Percentiles rank a stretch among this genome's conserved stretches.
Conservation (phyloP, 2,888 invertebrate genomes). For the Drosophila vallismaia region DNA sequence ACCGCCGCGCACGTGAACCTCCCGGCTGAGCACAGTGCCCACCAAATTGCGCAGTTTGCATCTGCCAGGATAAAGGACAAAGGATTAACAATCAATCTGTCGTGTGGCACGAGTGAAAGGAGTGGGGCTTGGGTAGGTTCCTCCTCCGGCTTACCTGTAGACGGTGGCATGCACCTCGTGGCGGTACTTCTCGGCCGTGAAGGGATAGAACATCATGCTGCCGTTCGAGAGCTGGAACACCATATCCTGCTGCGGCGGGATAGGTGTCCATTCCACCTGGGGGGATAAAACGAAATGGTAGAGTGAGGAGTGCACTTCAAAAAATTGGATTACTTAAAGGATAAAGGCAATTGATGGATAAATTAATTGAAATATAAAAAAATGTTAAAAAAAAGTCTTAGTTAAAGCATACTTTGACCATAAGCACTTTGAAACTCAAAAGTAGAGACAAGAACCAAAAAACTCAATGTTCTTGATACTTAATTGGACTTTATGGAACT, state of each 20-base stretch:
- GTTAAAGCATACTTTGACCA: no score
- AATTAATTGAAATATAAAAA: no score
- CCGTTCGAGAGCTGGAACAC: conserved; percentile 92
- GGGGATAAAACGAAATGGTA: neutral
- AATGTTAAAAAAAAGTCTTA: no score
- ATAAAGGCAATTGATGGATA: no score
- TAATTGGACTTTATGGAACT: neutral
- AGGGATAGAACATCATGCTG: conserved; percentile 93
- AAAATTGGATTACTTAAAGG: neutral
- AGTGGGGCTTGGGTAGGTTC: neutral
- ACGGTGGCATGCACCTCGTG: conserved; percentile 93
- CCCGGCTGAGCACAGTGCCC: conserved; percentile 92
- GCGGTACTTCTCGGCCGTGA: conserved; percentile 91
- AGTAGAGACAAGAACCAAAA: no score
- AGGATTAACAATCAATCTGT: conserved; percentile 27
- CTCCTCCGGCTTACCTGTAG: conserved; percentile 86
- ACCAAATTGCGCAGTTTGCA: conserved; percentile 88
- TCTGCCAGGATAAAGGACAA: conserved; percentile 64
- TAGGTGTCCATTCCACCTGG: conserved; percentile 91
- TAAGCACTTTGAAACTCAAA: no score
- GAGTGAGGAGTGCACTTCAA: neutral
- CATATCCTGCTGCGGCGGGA: conserved; percentile 88
- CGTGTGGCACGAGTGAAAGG: neutral
- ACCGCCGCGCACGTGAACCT: conserved; percentile 96
- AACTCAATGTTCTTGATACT: no score